Evolutionary conservation across 2,797 vertebrate species (phyloP).

Genomic region (Acanthis flammea): DNA sequence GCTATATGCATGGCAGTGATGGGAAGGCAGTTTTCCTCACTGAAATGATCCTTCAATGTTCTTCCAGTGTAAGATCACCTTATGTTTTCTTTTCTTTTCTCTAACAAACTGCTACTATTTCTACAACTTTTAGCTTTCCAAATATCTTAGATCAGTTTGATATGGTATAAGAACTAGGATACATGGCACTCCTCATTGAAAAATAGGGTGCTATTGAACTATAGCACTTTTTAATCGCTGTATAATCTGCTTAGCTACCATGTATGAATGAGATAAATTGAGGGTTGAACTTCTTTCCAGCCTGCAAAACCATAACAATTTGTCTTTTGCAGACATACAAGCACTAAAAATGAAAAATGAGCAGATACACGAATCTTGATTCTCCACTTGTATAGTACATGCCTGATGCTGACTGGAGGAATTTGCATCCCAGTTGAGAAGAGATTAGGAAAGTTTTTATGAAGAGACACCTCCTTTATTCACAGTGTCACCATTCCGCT

Average conservation of each 20-base stretch:
- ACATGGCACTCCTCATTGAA: constrained; percentile 19
- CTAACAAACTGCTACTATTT: constrained; percentile 16
- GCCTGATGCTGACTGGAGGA: neutral
- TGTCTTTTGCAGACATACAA: constrained; percentile 14
- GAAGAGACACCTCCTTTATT: neutral
- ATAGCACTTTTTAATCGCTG: constrained; percentile 20
- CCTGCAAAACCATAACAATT: constrained; percentile 18
- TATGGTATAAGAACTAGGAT: neutral
- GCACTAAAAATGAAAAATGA: constrained; percentile 34
- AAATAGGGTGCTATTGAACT: constrained; percentile 32
- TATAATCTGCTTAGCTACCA: constrained; percentile 25
- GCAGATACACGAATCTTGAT: neutral
- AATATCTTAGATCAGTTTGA: neutral
- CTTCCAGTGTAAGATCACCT: neutral
- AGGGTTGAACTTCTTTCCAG: neutral
- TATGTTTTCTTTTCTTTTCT: constrained; percentile 7
- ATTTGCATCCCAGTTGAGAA: neutral
- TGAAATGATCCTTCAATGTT: neutral
- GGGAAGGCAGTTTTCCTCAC: neutral
- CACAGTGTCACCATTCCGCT: neutral
- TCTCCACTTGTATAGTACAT: neutral
- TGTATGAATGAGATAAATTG: constrained; percentile 35
- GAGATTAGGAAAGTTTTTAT: neutral
- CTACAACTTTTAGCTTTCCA: neutral
- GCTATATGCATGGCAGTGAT: neutral